Evolutionary conservation across 2,888 invertebrate genomes (phyloP), one percentile per base, ranked within the genome.

Genomic region (Crossocerus cetratus): DNA sequence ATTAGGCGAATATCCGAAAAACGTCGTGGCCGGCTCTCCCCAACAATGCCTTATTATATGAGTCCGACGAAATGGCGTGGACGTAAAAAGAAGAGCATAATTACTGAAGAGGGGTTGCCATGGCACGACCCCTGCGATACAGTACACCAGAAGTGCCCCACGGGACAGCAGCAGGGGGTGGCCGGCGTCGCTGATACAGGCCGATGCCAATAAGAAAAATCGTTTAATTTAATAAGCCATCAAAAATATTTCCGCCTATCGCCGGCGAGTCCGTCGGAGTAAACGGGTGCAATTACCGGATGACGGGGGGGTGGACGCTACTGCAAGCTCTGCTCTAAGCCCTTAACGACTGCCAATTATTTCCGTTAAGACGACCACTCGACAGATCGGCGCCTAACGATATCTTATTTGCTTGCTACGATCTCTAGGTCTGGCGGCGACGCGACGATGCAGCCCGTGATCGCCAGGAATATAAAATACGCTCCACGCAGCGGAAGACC

Each of bases 171-270:
- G 65, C 42, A 58, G 58, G 72, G 55, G 44, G 61, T 70, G 63
- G 66, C 32, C 68, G 58, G 74, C 63, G 72, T 60, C 55, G 73
- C 62, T 57, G 73, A 74, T 80, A 77, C 77, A 73, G 71, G 62
- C 56, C 63, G 69, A 67, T 69, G 65, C 80, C 83, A 83, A 81
- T 82, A 85, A 86, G 85, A 86, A 86, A 86, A 87, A 88, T 88
- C 88, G 86, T 86, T 88, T 89, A 89, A 89, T 89, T 89, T 88
- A 88, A 89, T 89, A 88, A 89, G 84, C 86, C 86, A 84, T 87
- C 84, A 81, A 86, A 84, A 83, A 82, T 83, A 83, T 84, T 80
- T 82, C 75, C 80, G 61, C 66, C 76, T 67, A 4, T 32, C 44
- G 21, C 56, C 42, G 71, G n/a, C 67, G 49, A 53, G 32, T 16